Percentiles rank a stretch among this genome's conserved stretches.
Evolutionary conservation across 2,113 vertebrate species (phyloP).

Genomic region (Pyrgilauda ruficollis): DNA sequence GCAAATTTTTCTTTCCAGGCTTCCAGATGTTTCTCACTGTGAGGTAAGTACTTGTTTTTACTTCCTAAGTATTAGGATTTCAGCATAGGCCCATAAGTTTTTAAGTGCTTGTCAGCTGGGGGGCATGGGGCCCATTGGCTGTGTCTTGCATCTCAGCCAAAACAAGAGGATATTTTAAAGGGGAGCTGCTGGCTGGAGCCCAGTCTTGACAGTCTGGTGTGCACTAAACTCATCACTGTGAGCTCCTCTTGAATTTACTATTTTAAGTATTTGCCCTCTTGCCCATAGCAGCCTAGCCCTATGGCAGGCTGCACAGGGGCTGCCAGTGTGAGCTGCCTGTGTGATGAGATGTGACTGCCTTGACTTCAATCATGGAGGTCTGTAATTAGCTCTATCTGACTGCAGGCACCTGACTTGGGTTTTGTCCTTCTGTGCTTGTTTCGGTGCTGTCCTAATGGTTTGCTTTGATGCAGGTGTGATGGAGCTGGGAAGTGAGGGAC

Average conservation of each 20-base stretch:
- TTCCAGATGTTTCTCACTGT: not conserved
- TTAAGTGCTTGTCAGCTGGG: not conserved
- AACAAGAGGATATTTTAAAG: not conserved
- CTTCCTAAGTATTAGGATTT: not conserved
- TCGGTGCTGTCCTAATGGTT: not conserved
- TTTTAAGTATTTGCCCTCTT: not conserved
- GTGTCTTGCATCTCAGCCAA: not conserved
- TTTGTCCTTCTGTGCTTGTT: not conserved
- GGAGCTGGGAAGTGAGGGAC: not conserved
- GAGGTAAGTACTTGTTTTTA: slow-evolving; percentile 5
- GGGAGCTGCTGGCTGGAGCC: not conserved
- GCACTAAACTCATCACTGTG: not conserved
- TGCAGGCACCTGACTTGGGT: not conserved
- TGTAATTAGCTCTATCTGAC: slow-evolving; percentile 84
- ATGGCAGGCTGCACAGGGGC: not conserved
- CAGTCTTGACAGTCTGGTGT: not conserved
- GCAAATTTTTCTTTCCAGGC: not conserved
- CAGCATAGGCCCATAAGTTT: not conserved
- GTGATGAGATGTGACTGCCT: slow-evolving; percentile 74
- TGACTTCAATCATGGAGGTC: slow-evolving; percentile 74
- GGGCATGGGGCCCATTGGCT: not conserved
- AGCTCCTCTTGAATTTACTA: not conserved
- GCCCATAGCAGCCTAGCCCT: not conserved
- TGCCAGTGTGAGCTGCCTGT: slow-evolving; percentile 22
- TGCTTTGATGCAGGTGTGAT: not conserved